Evolutionary conservation across 2,888 invertebrate genomes (phyloP).

Genomic region (Xestia rhomboidea): DNA sequence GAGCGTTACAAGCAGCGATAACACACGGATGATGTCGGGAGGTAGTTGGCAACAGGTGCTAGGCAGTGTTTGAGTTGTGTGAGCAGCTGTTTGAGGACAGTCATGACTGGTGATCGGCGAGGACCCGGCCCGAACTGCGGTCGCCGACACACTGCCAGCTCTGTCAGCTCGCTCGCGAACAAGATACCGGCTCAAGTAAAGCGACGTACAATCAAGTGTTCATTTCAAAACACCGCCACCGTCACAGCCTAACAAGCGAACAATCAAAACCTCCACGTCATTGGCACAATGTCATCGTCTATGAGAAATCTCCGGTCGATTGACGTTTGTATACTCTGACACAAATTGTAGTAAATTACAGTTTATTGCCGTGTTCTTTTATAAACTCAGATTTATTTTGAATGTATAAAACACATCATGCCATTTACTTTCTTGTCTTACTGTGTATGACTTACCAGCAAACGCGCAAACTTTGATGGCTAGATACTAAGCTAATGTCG

Average conservation of each 20-base stretch:
- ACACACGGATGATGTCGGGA: slow-evolving; percentile 54
- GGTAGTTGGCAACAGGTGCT: slow-evolving; percentile 27
- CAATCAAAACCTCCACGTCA: slow-evolving; percentile 78
- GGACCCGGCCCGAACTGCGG: slow-evolving; percentile 82
- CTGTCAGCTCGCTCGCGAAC: slow-evolving; percentile 76
- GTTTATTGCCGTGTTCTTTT: slow-evolving; percentile 17
- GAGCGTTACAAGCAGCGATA: slow-evolving; percentile 55
- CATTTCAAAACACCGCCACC: slow-evolving; percentile 76
- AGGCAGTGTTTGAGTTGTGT: slow-evolving; percentile 29
- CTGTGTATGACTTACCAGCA: slow-evolving; percentile 74
- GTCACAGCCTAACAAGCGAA: slow-evolving; percentile 75
- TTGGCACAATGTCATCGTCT: slow-evolving; percentile 71
- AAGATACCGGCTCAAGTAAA: slow-evolving; percentile 78
- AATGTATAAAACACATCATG: background rate
- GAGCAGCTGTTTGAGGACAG: slow-evolving; percentile 51
- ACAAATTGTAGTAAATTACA: slow-evolving; percentile 37
- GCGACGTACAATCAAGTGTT: slow-evolving; percentile 77
- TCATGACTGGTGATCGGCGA: slow-evolving; percentile 65
- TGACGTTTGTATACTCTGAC: slow-evolving; percentile 48
- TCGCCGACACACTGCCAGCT: slow-evolving; percentile 84
- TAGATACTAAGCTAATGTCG: slow-evolving; percentile 59
- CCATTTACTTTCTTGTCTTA: slow-evolving; percentile 15
- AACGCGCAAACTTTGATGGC: slow-evolving; percentile 69
- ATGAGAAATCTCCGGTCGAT: slow-evolving; percentile 65
- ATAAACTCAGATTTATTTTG: slow-evolving; percentile 7